Conservation (phyloP, 1,140 invertebrate genomes). For the Tetramorium parvispinum region DNA sequence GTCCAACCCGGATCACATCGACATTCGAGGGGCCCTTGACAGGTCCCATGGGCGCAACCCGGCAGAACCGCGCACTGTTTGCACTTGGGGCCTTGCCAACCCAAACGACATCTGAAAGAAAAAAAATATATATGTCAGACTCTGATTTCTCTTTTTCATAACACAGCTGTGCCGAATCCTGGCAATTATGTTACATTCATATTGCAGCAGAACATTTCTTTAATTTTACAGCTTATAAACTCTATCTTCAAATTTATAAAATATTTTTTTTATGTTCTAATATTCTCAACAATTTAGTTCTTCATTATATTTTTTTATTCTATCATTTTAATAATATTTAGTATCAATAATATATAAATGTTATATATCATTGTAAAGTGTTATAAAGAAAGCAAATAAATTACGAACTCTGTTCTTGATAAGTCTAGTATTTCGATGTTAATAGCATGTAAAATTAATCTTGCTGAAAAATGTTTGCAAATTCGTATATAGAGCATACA, state of each 20-base stretch:
- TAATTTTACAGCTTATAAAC: background rate
- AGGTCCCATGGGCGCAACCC: slow-evolving; percentile 93
- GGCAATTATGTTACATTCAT: background rate
- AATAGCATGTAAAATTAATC: background rate
- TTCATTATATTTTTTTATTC: background rate
- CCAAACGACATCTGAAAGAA: slow-evolving; percentile 89
- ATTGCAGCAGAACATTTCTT: background rate
- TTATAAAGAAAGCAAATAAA: background rate
- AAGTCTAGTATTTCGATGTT: background rate
- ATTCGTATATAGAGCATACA: background rate
- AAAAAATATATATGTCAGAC: background rate
- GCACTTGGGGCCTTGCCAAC: slow-evolving; percentile 93
- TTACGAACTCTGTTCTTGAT: background rate
- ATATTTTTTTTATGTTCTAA: background rate
- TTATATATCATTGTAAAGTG: background rate
- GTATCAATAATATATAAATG: background rate
- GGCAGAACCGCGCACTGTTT: slow-evolving; percentile 92
- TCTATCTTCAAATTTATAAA: background rate
- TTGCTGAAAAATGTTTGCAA: background rate
- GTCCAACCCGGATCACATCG: slow-evolving; percentile 94
- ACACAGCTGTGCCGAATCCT: background rate
- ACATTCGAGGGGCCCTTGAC: slow-evolving; percentile 93
- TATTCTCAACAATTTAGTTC: background rate
- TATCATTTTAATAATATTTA: background rate
- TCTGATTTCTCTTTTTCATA: background rate